Evolutionary conservation across 2,113 vertebrate species (phyloP), one percentile per base, ranked within the genome.

Genomic region (Epinephelus cyanopodus): DNA sequence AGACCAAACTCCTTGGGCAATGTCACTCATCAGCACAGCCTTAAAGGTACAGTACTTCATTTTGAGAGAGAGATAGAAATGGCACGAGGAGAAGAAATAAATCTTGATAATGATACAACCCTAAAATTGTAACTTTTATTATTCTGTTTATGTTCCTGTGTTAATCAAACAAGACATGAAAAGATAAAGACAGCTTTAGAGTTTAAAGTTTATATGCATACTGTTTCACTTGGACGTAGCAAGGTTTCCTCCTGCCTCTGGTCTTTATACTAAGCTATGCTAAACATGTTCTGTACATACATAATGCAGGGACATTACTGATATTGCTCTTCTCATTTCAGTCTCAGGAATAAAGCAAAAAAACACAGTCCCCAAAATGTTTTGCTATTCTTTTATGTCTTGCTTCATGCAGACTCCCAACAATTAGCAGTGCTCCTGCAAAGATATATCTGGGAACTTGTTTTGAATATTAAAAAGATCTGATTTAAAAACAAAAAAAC

Each of bases 1-100:
- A 54, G 78, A 61, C 15, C 3, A 29, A 60, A 76, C 52, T 83
- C 60, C 53, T 12, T 27, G 25, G 47, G 19, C 48, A 77, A 52
- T 45, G 67, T 73, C 81, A 33, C 69, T 77, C 10, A 53, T 56
- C 54, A 64, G 54, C 3, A 21, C 2, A 50, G 47, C 18, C n/a
- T 66, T 72, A 53, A 48, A 64, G 27, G 25, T 25, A 39, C 5
- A 57, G 33, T 45, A 42, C 12, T 47, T 1, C 6, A 21, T 65
- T 77, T 75, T 1, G 3, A 14, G 17, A 60, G 10, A 65, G 6
- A 50, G 57, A 76, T 0, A 7, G 4, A 18, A 63, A 61, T 1
- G 7, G 48, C 19, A 60, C 4, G 23, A 53, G 45, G 63, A 50
- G 25, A 50, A 60, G 25, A 70, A 67, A 27, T 19, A 61, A 11